Base-by-base conservation (phyloP, 2,113 vertebrate species). In the human region DNA sequence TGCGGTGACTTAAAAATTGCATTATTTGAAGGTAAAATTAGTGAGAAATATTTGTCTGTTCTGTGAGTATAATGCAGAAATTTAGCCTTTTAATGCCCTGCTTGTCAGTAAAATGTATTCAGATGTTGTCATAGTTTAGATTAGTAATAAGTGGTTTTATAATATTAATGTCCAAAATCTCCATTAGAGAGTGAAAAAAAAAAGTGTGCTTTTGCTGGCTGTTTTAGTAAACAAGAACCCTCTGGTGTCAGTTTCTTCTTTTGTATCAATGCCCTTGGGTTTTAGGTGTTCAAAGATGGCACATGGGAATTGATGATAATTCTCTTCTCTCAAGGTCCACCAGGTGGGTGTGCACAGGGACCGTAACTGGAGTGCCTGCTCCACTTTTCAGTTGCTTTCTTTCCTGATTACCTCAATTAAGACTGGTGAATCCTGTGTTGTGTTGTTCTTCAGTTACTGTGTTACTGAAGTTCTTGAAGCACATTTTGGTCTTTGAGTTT, bases 1-100 rank as follows among this genome's bases (percentile, higher is more conserved):
- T 87, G 27, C 89, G 16, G 6, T 73, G 48, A 82, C 83, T 88
- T 87, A 73, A 94, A 83, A 68, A 55, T 92, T 12, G 11, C 40
- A 66, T 93, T 72, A 55, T 89, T 96, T 96, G 25, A 91, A 97
- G 8, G 25, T 83, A 78, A 92, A 97, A 86, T 35, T 95, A 95
- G 17, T 89, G 9, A 85, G 72, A 96, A 72, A 20, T 90, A 70
- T 81, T 89, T 70, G 23, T 94, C 16, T 95, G 0, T 85, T 93
- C 14, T 90, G 8, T 79, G 61, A 81, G 18, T 93, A 55, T 6
- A 61, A 48, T 93, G 93, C 82, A 72, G 96, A 95, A 98, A 79
- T 72, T 25, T 82, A 61, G 50, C 1, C 14, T 30, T 89, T 72
- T 52, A 79, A 9, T 88, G 27, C 18, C 55, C 2, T 6, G 48